A percentile compares a stretch with the other conserved stretches of the same genome.
Evolutionary conservation across 2,113 vertebrate species (phyloP).

Genomic region (Lethenteron camtschaticum): DNA sequence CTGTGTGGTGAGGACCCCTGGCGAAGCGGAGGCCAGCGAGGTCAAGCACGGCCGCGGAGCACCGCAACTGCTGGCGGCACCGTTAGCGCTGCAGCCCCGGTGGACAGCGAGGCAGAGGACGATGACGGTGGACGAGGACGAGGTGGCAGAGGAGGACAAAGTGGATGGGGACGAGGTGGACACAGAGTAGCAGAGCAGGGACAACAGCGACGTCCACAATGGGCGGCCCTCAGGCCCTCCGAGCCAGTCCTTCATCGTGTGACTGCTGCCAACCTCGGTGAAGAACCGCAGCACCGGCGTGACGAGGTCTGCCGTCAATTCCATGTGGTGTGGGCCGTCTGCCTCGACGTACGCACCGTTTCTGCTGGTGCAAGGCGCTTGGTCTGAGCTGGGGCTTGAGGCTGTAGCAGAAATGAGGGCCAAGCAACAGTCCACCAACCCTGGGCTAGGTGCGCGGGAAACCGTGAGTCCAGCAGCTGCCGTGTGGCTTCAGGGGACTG

Average conservation of each 20-base stretch:
- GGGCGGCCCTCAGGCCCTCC: conserved; percentile 88
- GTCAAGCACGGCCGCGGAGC: no score
- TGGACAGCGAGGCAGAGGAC: no score
- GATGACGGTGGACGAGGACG: not conserved
- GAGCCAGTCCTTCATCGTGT: conserved; percentile 95
- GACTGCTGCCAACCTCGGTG: conserved; percentile 87
- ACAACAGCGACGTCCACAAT: conserved; percentile 80
- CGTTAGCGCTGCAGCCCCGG: no score
- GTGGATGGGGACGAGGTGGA: not conserved
- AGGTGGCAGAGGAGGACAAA: no score
- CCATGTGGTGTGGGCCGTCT: no score
- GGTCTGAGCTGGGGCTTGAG: not conserved
- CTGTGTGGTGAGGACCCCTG: conserved; percentile 53
- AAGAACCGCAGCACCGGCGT: conserved; percentile 81
- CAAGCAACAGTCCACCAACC: conserved; percentile 15
- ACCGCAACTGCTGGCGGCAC: conserved; percentile 17
- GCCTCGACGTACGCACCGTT: no score
- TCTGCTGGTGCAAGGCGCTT: no score
- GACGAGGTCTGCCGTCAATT: conserved; percentile 56
- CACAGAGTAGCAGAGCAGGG: conserved; percentile 67
- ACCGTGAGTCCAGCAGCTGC: conserved; percentile 72
- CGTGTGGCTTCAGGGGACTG: conserved; percentile 85
- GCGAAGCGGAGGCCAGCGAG: conserved; percentile 26
- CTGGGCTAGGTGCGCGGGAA: not conserved
- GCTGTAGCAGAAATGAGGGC: conserved; percentile 52